Percentiles rank a stretch among this genome's conserved stretches.
These are phyloP conservation scores for Spisula subtruncata DNA, from an alignment of 2,888 invertebrate species.

Conservation along the genomic window DNA sequence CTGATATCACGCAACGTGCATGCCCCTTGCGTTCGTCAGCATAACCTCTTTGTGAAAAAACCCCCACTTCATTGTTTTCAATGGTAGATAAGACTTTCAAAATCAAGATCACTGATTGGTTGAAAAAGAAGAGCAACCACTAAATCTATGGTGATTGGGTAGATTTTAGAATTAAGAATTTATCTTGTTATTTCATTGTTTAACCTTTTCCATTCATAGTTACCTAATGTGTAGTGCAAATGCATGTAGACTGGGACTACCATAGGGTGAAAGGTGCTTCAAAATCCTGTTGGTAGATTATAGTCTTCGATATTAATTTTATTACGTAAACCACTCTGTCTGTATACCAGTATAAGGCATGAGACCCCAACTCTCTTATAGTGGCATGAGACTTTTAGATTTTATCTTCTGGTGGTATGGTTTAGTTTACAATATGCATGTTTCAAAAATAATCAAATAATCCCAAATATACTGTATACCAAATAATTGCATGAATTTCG, in stretches of 20 bases:
- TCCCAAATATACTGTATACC: background rate
- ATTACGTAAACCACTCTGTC: background rate
- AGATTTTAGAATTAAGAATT: background rate
- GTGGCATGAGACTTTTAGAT: background rate
- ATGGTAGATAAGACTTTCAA: no score
- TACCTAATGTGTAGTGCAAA: background rate
- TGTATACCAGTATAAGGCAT: background rate
- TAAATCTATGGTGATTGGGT: background rate
- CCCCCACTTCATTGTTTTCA: no score
- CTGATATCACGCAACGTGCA: no score
- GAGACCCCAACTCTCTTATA: background rate
- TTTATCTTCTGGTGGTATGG: background rate
- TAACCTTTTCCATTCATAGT: background rate
- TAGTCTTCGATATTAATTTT: background rate
- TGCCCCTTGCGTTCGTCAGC: no score
- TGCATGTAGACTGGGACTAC: background rate
- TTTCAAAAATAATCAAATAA: background rate
- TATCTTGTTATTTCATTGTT: background rate
- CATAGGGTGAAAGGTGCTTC: background rate
- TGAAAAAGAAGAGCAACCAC: no score
- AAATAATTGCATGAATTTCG: background rate
- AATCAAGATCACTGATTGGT: no score
- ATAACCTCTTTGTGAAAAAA: no score
- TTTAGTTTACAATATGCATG: slow-evolving; percentile 2
- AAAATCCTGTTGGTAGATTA: background rate